Base-by-base conservation (phyloP, 2,797 vertebrate genomes). In the Diplodus sargus region DNA sequence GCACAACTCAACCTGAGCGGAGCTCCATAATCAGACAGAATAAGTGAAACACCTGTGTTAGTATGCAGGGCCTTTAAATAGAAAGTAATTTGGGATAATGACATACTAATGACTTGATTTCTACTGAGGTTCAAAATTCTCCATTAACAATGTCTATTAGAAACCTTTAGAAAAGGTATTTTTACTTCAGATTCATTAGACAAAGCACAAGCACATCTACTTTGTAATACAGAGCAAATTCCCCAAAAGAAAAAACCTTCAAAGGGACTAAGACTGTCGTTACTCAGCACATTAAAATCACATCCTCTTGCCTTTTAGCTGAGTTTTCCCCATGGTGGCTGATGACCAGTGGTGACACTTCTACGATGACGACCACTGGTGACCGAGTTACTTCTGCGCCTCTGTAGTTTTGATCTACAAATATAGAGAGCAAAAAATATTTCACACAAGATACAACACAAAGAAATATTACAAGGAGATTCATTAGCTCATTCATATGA, bases 321-420 rank as follows among this genome's bases (percentile, higher is more conserved):
- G 81, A 72, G 96, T 97, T 91, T 93, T 97, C 74, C 95, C 96
- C 97, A 97, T 97, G 88, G 78, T 94, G 93, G 90, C 92, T 80
- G 82, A 82, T 77, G 82, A 91, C 89, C 88, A 89, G 78, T 64
- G 89, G 90, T 49, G 80, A 73, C 87, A 74, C 64, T 75, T 92
- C 89, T 89, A 52, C 4, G 42, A 20, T 49, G 51, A 49, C 30
- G 14, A 72, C 62, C 72, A 76, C 57, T 65, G 64, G 45, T 4
- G 49, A 62, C 70, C 81, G 22, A 71, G 76, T 28, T 45, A 20
- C 49, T 51, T 67, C 61, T 60, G 42, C 57, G 47, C 28, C 45
- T 23, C 23, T 53, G 70, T n/a, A 54, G 42, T 23, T 81, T 28
- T 62, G 58, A 43, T 69, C 88, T 91, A 52, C 57, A 85, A 89